Conservation (phyloP, 2,113 vertebrate species). For the Aegotheles bennettii region DNA sequence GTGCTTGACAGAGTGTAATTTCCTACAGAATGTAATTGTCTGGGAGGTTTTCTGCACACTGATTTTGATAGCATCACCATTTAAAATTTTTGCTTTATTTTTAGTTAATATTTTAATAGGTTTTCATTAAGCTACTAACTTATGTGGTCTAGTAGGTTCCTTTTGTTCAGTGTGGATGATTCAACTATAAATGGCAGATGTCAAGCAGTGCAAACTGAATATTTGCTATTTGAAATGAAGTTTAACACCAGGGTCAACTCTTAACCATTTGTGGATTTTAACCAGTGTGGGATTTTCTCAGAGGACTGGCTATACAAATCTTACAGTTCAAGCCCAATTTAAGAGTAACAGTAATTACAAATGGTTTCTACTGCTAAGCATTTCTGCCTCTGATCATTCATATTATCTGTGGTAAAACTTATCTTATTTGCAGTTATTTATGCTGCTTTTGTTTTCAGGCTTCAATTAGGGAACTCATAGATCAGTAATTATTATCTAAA, state of each 20-base stretch:
- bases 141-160: background rate
- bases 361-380: background rate
- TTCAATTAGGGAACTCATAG: background rate
- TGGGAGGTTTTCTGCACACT: background rate
- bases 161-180: background rate
- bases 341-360: background rate
- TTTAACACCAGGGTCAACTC: background rate
- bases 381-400: background rate
- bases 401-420: background rate
- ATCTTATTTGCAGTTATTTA: background rate
- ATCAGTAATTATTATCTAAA: background rate
- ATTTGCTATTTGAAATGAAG: conserved; percentile 33
- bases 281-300: background rate
- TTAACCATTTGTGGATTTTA: background rate
- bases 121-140: background rate
- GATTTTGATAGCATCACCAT: background rate
- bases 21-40: background rate
- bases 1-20: background rate
- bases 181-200: background rate
- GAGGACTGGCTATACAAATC: background rate
- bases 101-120: background rate
- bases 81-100: background rate
- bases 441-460: background rate
- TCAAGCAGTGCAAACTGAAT: conserved; percentile 7
- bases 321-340: background rate